A percentile compares a stretch with the other conserved stretches of the same genome.
phyloP scores from a whole-genome alignment of 2,888 invertebrate species.

The Agapostemon virescens region DNA sequence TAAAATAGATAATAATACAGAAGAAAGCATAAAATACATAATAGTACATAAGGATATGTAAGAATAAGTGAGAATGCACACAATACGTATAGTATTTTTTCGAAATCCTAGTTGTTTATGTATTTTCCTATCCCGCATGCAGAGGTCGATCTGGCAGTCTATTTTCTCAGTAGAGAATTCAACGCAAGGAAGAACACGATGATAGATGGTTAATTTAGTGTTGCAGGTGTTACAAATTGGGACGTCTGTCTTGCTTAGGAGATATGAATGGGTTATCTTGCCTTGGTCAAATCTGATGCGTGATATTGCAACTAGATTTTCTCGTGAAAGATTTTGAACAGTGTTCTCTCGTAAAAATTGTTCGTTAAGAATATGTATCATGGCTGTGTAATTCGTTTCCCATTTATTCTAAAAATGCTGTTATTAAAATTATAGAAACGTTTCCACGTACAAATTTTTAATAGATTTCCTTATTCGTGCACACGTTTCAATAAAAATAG shows the following conservation, averaged over 20 bases:
- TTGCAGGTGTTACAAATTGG: slow-evolving; percentile 1
- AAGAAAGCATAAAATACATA: too few relatives aligned
- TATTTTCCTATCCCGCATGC: neutral
- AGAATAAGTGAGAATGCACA: too few relatives aligned
- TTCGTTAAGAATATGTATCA: neutral
- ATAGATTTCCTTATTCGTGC: neutral
- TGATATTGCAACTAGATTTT: neutral
- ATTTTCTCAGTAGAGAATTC: neutral
- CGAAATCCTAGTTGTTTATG: neutral
- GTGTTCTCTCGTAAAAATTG: neutral
- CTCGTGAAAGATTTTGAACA: neutral
- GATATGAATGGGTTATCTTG: slow-evolving; percentile 8
- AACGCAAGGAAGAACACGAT: neutral
- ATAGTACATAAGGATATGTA: too few relatives aligned
- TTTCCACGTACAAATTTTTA: too few relatives aligned
- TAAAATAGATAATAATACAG: too few relatives aligned
- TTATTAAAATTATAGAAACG: too few relatives aligned
- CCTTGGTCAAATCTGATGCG: neutral
- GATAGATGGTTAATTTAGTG: slow-evolving; percentile 5
- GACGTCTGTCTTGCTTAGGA: slow-evolving; percentile 7
- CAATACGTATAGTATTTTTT: too few relatives aligned
- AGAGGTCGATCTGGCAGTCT: neutral
- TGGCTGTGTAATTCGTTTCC: neutral
- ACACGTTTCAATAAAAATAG: too few relatives aligned
- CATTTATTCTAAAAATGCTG: neutral